Evolutionary conservation across 2,888 invertebrate species (phyloP).

Genomic region (Subacronicta megacephala): DNA sequence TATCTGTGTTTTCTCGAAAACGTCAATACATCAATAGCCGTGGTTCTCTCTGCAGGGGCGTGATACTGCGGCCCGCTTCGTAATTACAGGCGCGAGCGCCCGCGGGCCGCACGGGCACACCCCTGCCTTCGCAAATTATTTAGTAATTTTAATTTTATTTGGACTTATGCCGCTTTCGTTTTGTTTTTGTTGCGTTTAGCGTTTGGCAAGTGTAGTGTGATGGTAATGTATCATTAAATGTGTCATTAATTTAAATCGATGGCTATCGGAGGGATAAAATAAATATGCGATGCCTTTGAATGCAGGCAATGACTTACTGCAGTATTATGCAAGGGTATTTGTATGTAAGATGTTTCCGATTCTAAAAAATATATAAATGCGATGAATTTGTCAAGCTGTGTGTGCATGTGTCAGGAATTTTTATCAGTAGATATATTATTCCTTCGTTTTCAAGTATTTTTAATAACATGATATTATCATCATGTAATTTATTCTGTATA

Average conservation of each 20-base stretch:
- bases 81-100: slow-evolving; percentile 83
- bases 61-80: slow-evolving; percentile 72
- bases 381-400: slow-evolving; percentile 41
- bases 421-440: slow-evolving; percentile 9
- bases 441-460: background rate
- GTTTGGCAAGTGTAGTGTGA: slow-evolving; percentile 73
- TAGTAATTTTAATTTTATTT: slow-evolving; percentile 87
- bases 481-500: slow-evolving; percentile 1
- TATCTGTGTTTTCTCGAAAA: slow-evolving; percentile 65
- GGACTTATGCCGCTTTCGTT: slow-evolving; percentile 70
- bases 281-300: slow-evolving; percentile 52
- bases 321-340: slow-evolving; percentile 27
- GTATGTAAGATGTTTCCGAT: slow-evolving; percentile 15
- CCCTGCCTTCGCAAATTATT: slow-evolving; percentile 84
- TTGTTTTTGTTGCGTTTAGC: slow-evolving; percentile 65
- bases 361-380: slow-evolving; percentile 12
- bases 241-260: slow-evolving; percentile 62
- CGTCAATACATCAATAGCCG: slow-evolving; percentile 84
- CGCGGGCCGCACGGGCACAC: slow-evolving; percentile 76
- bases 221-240: slow-evolving; percentile 63
- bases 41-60: slow-evolving; percentile 72
- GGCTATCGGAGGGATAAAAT: slow-evolving; percentile 52
- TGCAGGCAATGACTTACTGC: slow-evolving; percentile 20
- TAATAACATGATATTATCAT: slow-evolving; percentile 2
- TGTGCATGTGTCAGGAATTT: slow-evolving; percentile 6